Conservation (phyloP, 2,113 vertebrate genomes). For the Callorhinus ursinus region DNA sequence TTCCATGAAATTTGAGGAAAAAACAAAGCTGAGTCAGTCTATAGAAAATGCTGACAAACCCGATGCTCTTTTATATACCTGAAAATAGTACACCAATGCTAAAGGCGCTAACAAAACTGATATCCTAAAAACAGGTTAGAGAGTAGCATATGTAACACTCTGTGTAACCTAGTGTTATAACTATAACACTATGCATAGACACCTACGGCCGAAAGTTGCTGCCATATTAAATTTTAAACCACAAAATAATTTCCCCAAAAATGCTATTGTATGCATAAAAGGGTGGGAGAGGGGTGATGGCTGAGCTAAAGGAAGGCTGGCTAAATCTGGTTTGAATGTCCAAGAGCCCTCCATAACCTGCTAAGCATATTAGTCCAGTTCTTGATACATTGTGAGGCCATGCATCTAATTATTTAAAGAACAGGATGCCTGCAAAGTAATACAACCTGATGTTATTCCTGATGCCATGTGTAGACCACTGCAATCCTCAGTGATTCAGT, state of each 20-base stretch:
- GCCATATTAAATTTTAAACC: slow-evolving; percentile 33
- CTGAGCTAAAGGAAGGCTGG: background rate
- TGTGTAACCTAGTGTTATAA: too few species aligned
- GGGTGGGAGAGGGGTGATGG: background rate
- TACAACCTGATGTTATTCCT: background rate
- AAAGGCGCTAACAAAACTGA: background rate
- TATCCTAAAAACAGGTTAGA: background rate
- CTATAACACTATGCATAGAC: background rate
- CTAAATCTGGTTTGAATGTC: background rate
- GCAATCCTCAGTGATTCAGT: background rate
- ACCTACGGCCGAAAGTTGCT: background rate
- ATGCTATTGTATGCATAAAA: background rate
- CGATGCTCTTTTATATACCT: background rate
- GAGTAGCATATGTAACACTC: background rate
- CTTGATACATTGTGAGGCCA: background rate
- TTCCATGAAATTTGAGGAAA: background rate
- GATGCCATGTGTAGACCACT: background rate
- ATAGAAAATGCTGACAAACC: slow-evolving; percentile 12
- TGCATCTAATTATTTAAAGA: background rate
- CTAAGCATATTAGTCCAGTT: background rate
- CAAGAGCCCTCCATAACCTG: background rate
- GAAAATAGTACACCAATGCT: background rate
- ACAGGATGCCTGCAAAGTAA: background rate
- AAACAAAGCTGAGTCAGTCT: background rate
- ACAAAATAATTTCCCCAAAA: slow-evolving; percentile 22